Conservation (phyloP, 2,797 vertebrate species). For the Cirrhinus molitorella region DNA sequence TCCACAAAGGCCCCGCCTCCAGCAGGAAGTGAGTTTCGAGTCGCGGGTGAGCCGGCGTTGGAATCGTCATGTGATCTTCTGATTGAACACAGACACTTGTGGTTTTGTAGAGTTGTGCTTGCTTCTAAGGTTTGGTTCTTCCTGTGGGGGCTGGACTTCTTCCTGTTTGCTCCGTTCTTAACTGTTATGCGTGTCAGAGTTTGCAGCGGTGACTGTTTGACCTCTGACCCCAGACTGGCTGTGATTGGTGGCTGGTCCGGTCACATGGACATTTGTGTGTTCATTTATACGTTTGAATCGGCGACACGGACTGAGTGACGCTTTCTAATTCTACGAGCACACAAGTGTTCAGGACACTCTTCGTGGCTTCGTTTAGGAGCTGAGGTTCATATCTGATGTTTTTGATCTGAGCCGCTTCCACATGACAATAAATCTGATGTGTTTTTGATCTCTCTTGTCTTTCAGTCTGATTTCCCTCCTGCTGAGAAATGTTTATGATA, state of each 20-base stretch:
- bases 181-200: background rate
- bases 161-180: background rate
- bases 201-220: background rate
- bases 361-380: background rate
- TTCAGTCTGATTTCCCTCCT: too few species aligned
- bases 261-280: background rate
- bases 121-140: background rate
- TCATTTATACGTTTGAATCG: background rate
- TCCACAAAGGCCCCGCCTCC: conserved; percentile 81
- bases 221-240: background rate
- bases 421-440: conserved; percentile 6
- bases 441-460: background rate
- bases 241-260: background rate
- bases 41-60: background rate
- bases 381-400: background rate
- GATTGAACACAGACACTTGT: background rate
- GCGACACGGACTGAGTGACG: background rate
- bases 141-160: conserved; percentile 5
- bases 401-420: background rate
- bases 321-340: background rate
- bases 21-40: conserved; percentile 71
- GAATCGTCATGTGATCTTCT: background rate
- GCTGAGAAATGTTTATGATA: background rate
- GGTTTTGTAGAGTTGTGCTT: background rate
- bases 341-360: background rate